These are phyloP conservation scores for Platypus cylindrus DNA, from an alignment of 2,888 invertebrate genomes.

Conservation along the genomic window DNA sequence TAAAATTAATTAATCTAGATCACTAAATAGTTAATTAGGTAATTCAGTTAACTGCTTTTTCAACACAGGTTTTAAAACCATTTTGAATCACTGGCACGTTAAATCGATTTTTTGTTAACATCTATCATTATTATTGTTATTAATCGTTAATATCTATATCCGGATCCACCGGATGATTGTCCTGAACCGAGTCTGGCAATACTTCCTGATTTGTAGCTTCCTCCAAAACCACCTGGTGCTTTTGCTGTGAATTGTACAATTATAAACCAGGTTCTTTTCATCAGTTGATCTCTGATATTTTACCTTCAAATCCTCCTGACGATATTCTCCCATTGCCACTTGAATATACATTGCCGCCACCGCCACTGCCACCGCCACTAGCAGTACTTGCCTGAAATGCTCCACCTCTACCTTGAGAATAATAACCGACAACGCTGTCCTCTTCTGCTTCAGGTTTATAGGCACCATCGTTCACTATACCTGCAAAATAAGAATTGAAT, in stretches of 20 bases:
- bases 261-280: no score
- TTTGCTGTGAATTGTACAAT: no score
- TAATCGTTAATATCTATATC: slow-evolving; percentile 21
- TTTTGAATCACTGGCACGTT: no score
- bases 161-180: slow-evolving; percentile 17
- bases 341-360: slow-evolving; percentile 1
- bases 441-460: slow-evolving; percentile 21
- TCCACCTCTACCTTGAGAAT: slow-evolving; percentile 14
- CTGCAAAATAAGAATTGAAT: slow-evolving; percentile 4
- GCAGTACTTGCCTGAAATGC: slow-evolving; percentile 9
- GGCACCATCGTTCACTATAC: slow-evolving; percentile 24
- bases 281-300: no score
- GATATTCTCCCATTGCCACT: slow-evolving; percentile 4
- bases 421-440: no score
- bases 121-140: no score
- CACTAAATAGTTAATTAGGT: no score
- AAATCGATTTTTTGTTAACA: no score
- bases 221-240: slow-evolving; percentile 3
- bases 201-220: slow-evolving; percentile 10
- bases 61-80: no score
- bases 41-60: no score
- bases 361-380: slow-evolving; percentile 10
- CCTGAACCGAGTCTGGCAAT: slow-evolving; percentile 17
- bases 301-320: slow-evolving; percentile 12
- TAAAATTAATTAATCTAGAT: no score